A percentile compares a stretch with the other conserved stretches of the same genome.
These are phyloP conservation scores for Megaptera novaeangliae DNA, from an alignment of 2,113 vertebrate species.

Conservation along the genomic window DNA sequence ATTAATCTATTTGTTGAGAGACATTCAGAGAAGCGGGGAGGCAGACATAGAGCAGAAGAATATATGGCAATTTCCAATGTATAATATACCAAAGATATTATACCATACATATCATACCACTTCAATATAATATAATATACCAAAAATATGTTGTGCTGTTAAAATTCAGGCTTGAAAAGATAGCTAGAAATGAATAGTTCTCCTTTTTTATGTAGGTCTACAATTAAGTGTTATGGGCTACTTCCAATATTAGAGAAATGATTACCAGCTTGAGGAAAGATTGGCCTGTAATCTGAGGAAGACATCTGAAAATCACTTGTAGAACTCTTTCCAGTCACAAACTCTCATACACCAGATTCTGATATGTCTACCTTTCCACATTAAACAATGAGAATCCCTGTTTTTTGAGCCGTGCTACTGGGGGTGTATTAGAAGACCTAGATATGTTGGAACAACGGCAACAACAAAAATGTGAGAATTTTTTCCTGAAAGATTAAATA, in stretches of 20 bases:
- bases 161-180: background rate
- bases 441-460: background rate
- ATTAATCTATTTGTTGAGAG: background rate
- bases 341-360: background rate
- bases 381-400: background rate
- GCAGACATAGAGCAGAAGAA: background rate
- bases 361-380: background rate
- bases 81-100: background rate
- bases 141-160: background rate
- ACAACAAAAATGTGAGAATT: background rate
- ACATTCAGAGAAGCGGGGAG: background rate
- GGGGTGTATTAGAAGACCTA: background rate
- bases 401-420: background rate
- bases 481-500: background rate
- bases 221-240: background rate
- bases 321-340: background rate
- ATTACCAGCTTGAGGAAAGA: background rate
- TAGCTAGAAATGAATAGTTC: background rate
- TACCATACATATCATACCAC: background rate
- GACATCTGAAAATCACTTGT: background rate
- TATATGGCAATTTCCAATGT: background rate
- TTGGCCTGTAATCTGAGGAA: background rate
- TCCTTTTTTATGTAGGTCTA: background rate
- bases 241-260: background rate
- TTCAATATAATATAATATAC: background rate